Evolutionary conservation across 2,113 vertebrate genomes (phyloP).

Genomic region (Pleuronectes platessa): DNA sequence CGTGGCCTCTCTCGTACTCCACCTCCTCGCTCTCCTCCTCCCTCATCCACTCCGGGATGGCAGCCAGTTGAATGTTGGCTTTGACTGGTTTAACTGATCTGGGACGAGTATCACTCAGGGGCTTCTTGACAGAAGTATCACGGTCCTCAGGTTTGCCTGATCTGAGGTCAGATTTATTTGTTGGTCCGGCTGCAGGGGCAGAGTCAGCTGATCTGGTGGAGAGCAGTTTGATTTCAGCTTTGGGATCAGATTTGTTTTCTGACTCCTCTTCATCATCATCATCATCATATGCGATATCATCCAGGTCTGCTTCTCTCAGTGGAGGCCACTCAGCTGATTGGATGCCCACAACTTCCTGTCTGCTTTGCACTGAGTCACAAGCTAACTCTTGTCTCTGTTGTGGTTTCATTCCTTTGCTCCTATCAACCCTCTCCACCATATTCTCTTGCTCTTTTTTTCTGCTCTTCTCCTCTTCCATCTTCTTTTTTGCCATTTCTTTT

Average conservation of each 20-base stretch:
- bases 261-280: constrained; percentile 45
- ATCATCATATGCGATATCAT: constrained; percentile 63
- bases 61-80: constrained; percentile 29
- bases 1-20: constrained; percentile 80
- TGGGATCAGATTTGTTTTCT: constrained; percentile 13
- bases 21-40: constrained; percentile 68
- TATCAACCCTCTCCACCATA: not conserved
- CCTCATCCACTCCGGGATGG: constrained; percentile 67
- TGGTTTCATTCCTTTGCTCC: not conserved
- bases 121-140: constrained; percentile 12
- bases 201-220: not conserved
- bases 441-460: not conserved
- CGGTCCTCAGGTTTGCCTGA: constrained; percentile 13
- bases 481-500: not conserved
- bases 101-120: not conserved
- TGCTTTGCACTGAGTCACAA: not conserved
- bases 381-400: not conserved
- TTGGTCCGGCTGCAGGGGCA: constrained; percentile 1
- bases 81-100: constrained; percentile 25
- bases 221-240: not conserved
- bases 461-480: not conserved
- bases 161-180: constrained; percentile 1
- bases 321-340: constrained; percentile 23
- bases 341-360: constrained; percentile 13
- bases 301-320: constrained; percentile 61